Conservation (phyloP, 2,888 invertebrate genomes). For the Harpalus rufipes region DNA sequence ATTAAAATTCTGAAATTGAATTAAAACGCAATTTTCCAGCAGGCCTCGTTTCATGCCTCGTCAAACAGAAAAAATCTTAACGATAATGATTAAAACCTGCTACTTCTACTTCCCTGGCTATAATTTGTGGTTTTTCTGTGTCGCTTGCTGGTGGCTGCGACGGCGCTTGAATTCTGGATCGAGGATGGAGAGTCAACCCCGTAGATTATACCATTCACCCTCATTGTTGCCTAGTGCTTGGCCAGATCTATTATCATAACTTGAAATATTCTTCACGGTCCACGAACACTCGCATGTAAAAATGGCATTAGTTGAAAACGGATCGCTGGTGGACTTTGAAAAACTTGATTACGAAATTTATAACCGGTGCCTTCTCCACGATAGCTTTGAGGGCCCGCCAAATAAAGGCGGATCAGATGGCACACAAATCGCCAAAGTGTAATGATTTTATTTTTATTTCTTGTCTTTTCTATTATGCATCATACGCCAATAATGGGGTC, state of each 20-base stretch:
- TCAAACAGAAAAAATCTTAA: constrained; percentile 63
- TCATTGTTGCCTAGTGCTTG: constrained; percentile 8
- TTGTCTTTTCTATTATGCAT: neutral
- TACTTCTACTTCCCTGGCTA: constrained; percentile 56
- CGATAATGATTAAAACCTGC: constrained; percentile 65
- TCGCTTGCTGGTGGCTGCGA: neutral
- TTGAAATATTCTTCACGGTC: constrained; percentile 49
- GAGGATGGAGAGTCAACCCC: neutral
- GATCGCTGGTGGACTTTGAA: neutral
- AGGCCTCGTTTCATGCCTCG: constrained; percentile 62
- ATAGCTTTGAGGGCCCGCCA: too few species aligned
- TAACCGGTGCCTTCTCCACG: too few species aligned
- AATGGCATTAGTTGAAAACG: neutral
- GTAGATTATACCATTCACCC: neutral
- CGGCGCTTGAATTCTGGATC: neutral
- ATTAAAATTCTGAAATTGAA: constrained; percentile 65
- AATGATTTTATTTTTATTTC: constrained; percentile 5
- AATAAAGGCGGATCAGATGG: too few species aligned
- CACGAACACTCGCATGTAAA: neutral
- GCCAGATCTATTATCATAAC: constrained; percentile 50
- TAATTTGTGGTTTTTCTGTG: constrained; percentile 57
- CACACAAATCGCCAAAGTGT: neutral
- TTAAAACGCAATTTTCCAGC: constrained; percentile 65
- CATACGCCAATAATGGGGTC: too few species aligned
- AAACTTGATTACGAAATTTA: too few species aligned